A percentile compares a stretch with the other conserved stretches of the same genome.
phyloP scores from a whole-genome alignment of 2,888 invertebrate species.

The Heliconius hortense region DNA sequence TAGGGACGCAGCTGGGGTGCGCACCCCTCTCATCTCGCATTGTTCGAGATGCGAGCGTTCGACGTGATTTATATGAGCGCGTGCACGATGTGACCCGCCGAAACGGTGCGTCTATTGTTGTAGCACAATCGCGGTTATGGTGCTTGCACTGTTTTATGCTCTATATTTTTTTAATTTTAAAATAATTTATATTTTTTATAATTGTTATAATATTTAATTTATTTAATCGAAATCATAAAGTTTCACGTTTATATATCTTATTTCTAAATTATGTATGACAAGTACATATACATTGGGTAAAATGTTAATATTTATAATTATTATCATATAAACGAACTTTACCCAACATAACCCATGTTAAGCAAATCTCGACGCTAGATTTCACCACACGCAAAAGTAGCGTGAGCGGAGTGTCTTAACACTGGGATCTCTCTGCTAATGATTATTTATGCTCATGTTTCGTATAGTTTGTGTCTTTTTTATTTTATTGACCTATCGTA shows the following conservation, averaged over 20 bases:
- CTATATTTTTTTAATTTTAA: conserved; percentile 10
- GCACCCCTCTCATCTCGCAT: conserved; percentile 79
- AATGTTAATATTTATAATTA: not conserved
- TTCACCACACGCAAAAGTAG: not conserved
- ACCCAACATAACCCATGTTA: not conserved
- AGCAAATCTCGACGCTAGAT: not conserved
- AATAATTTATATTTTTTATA: not conserved
- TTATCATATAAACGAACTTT: not conserved
- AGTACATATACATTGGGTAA: not conserved
- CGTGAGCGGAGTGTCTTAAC: not conserved
- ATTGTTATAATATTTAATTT: too few species aligned
- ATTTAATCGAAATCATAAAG: not conserved
- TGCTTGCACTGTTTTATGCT: conserved; percentile 27
- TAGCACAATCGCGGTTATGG: conserved; percentile 33
- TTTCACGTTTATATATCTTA: not conserved
- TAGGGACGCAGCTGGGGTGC: conserved; percentile 80
- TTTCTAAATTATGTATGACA: not conserved
- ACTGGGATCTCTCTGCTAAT: too few species aligned
- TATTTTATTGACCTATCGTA: not conserved
- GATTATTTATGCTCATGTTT: not conserved
- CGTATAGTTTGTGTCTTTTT: not conserved
- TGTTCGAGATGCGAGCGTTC: conserved; percentile 67
- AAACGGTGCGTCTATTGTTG: conserved; percentile 41
- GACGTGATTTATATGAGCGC: conserved; percentile 67
- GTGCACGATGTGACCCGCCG: conserved; percentile 45